Percentiles rank a stretch among this genome's conserved stretches.
Evolutionary conservation across 2,113 vertebrate genomes (phyloP).

Genomic region (Tylochromis polylepis): DNA sequence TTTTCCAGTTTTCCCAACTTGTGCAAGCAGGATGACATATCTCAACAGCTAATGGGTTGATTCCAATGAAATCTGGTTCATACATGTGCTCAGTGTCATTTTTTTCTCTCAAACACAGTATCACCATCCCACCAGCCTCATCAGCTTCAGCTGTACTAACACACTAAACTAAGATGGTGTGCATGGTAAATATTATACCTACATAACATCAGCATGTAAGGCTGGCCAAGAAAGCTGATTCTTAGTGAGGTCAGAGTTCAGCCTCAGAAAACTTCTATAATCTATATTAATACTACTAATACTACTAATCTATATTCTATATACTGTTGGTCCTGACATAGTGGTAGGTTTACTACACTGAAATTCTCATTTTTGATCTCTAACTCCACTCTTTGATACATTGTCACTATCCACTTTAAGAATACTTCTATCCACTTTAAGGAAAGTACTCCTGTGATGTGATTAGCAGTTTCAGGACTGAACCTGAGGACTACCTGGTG

Average conservation of each 20-base stretch:
- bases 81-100: neutral
- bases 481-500: neutral
- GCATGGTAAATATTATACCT: neutral
- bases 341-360: neutral
- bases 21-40: neutral
- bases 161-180: neutral
- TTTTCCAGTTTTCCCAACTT: neutral
- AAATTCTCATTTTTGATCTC: neutral
- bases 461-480: neutral
- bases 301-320: neutral
- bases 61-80: neutral
- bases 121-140: neutral
- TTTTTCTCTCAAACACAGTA: neutral
- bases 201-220: neutral
- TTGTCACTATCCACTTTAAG: neutral
- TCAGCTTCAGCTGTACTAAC: neutral
- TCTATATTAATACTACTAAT: neutral
- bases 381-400: neutral
- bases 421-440: neutral
- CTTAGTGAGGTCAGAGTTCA: neutral
- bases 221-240: neutral
- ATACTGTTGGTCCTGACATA: neutral
- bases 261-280: neutral
- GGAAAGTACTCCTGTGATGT: neutral
- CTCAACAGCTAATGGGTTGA: neutral